These are phyloP conservation scores for Calephelis perditalis DNA, from an alignment of 2,888 invertebrate species.

Conservation along the genomic window DNA sequence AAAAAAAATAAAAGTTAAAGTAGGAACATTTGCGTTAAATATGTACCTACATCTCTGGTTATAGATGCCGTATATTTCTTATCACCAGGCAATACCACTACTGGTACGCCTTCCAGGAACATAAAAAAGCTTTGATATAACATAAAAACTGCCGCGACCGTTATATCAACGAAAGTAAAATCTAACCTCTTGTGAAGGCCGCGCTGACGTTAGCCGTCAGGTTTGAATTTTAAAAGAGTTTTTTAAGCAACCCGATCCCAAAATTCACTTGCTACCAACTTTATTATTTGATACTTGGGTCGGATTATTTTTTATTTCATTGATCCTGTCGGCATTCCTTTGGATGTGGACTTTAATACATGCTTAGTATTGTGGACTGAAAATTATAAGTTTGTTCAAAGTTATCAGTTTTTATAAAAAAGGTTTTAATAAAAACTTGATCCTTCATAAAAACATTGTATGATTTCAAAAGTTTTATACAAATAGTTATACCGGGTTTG, in stretches of 20 bases:
- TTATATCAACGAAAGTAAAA: constrained; percentile 51
- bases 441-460: not conserved
- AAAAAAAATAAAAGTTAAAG: too few relatives aligned
- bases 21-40: too few relatives aligned
- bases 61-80: too few relatives aligned
- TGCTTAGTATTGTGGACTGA: constrained; percentile 55
- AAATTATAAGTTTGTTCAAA: constrained; percentile 40
- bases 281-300: constrained; percentile 75
- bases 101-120: too few relatives aligned
- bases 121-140: too few relatives aligned
- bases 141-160: too few relatives aligned
- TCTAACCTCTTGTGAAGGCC: constrained; percentile 27
- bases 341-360: constrained; percentile 55
- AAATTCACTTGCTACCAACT: constrained; percentile 77
- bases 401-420: constrained; percentile 20
- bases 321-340: constrained; percentile 60
- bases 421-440: not conserved
- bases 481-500: too few relatives aligned
- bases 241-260: constrained; percentile 71
- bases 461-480: not conserved
- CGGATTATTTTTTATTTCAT: constrained; percentile 53
- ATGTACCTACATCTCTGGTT: too few relatives aligned
- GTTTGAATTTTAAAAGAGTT: constrained; percentile 63
- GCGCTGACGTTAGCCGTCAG: constrained; percentile 65
- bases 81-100: too few relatives aligned